Percentiles rank a stretch among this genome's conserved stretches.
Evolutionary conservation across 2,113 vertebrate species (phyloP).

Genomic region (Dinomys branickii): DNA sequence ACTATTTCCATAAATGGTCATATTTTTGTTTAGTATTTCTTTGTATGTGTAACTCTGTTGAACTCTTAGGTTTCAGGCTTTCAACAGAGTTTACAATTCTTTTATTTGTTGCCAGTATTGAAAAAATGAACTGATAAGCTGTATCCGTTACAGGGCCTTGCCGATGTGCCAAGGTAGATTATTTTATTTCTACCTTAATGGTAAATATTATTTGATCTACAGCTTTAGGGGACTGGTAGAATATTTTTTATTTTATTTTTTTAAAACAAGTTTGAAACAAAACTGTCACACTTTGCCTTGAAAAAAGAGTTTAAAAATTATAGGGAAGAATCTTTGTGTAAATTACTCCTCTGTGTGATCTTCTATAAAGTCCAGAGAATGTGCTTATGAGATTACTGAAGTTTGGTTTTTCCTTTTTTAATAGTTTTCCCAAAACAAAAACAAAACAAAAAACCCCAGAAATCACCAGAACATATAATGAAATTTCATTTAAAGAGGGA

Average conservation of each 20-base stretch:
- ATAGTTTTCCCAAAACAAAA: neutral
- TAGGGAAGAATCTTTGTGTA: conserved; percentile 60
- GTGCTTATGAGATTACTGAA: conserved; percentile 47
- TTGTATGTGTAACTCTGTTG: conserved; percentile 60
- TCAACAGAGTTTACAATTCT: conserved; percentile 67
- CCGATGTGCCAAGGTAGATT: conserved; percentile 48
- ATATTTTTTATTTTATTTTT: neutral
- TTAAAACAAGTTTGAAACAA: conserved; percentile 54
- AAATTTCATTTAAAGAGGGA: conserved; percentile 66
- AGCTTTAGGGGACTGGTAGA: conserved; percentile 49
- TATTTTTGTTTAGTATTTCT: conserved; percentile 80
- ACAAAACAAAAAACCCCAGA: conserved; percentile 41
- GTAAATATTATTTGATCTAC: conserved; percentile 51
- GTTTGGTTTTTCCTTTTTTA: neutral
- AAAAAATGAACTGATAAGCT: conserved; percentile 73
- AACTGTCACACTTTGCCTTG: conserved; percentile 61
- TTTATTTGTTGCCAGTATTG: conserved; percentile 71
- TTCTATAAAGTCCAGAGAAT: conserved; percentile 50
- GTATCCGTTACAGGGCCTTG: conserved; percentile 62
- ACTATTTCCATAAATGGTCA: conserved; percentile 77
- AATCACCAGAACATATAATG: conserved; percentile 20
- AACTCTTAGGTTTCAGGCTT: conserved; percentile 76
- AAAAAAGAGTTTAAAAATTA: conserved; percentile 9
- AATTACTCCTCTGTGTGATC: conserved; percentile 50
- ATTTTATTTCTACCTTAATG: conserved; percentile 71